Percentiles rank a stretch among this genome's conserved stretches.
These are phyloP conservation scores for Drosophila persimilis DNA, from an alignment of 1,140 invertebrate species.

Conservation along the genomic window DNA sequence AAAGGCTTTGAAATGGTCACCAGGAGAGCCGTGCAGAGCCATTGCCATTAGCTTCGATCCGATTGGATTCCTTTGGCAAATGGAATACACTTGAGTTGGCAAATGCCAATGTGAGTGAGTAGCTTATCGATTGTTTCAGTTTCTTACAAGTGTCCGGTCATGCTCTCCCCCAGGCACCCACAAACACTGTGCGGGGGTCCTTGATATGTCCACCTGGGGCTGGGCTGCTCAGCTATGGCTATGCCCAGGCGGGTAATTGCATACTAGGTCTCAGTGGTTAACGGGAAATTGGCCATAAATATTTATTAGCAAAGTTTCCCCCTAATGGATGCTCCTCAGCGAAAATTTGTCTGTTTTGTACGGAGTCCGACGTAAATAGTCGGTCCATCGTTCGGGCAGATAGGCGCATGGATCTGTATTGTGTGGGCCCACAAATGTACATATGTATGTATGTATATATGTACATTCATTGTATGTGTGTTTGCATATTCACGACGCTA, in stretches of 20 bases:
- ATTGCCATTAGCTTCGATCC: constrained; percentile 10
- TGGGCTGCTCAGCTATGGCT: not conserved
- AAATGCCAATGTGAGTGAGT: too few species aligned
- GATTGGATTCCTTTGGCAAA: constrained; percentile 16
- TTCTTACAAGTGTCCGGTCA: constrained; percentile 18
- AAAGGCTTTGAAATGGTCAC: constrained; percentile 33
- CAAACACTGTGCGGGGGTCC: constrained; percentile 13
- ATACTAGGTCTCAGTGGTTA: constrained; percentile 14
- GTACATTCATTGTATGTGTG: not conserved
- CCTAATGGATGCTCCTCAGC: not conserved
- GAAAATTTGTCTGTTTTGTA: not conserved
- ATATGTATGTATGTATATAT: not conserved
- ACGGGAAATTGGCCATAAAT: constrained; percentile 49
- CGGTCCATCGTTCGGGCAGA: not conserved
- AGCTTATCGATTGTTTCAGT: constrained; percentile 51
- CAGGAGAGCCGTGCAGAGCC: not conserved
- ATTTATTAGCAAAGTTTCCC: constrained; percentile 34
- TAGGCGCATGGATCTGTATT: too few species aligned
- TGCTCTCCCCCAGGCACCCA: constrained; percentile 24
- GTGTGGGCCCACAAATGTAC: constrained; percentile 12
- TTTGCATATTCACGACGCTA: constrained; percentile 44
- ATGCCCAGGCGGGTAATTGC: constrained; percentile 18
- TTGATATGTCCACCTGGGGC: constrained; percentile 18
- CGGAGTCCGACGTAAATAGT: constrained; percentile 34
- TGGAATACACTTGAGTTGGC: constrained; percentile 4